Base-by-base conservation (phyloP, 2,113 vertebrate genomes). In the Microcebus ravelobensis region DNA sequence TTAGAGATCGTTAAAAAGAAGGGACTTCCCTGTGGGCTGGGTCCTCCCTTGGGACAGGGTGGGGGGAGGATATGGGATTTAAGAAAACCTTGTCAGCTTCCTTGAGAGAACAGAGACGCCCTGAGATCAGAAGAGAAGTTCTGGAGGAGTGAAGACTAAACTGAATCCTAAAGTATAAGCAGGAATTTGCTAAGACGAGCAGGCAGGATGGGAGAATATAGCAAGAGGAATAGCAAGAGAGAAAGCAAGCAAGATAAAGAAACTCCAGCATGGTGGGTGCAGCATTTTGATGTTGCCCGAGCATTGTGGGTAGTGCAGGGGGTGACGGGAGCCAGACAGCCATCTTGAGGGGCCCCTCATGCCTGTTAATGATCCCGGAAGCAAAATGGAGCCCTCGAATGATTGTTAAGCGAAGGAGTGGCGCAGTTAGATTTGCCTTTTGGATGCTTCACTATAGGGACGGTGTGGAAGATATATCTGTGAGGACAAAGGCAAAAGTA, bases 281-380 rank as follows among this genome's bases (percentile, higher is more conserved):
- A 8, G 45, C 13, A 18, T 83, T 95, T 67, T 57, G 48, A 48
- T 3, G 21, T 63, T 90, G 42, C 20, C 27, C 27, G 55, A 93
- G 50, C 5, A 2, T 48, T 20, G 12, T 1, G 7, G 11, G 1
- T 25, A 55, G 61, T 27, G 2, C 23, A n/a, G 36, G 15, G 25
- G 11, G 5, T 2, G 23, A 9, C 11, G 27, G 18, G 61, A 42
- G 14, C 55, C 48, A 27, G 18, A 12, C 17, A 13, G 21, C 63
- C 55, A 63, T 29, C 25, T 29, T 18, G 4, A 74, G 68, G 71
- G 45, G 9, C 34, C 73, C 68, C 31, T 25, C 17, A 36, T 45
- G 29, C 31, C 34, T 67, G 18, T 59, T 82, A 42, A 45, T 21
- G 29, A 67, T 57, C n/a, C 57, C 45, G 39, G 52, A 81, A 71